These are phyloP conservation scores for Corythaeola cristata DNA, from an alignment of 2,113 vertebrate genomes.

Conservation along the genomic window DNA sequence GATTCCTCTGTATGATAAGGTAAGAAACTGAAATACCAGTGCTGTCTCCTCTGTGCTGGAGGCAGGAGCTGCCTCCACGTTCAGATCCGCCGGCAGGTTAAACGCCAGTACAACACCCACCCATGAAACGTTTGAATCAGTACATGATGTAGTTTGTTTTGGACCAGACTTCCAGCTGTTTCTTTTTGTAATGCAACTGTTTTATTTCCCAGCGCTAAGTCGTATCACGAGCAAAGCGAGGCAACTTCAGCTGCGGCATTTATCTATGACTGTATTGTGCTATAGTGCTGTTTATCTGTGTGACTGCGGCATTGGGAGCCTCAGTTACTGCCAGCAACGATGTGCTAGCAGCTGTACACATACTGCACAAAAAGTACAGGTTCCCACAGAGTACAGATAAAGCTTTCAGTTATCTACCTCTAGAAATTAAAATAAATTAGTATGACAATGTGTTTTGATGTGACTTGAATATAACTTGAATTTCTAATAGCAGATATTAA, in stretches of 20 bases:
- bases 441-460: background rate
- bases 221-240: background rate
- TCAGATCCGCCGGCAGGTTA: background rate
- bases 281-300: background rate
- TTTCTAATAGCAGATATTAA: background rate
- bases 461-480: background rate
- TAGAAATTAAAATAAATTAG: background rate
- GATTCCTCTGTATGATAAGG: slow-evolving; percentile 99
- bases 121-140: accelerated
- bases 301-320: background rate
- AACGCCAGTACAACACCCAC: background rate
- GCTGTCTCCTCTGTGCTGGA: background rate
- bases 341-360: background rate
- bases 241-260: too few species aligned
- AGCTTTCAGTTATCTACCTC: background rate
- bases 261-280: too few species aligned
- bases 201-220: background rate
- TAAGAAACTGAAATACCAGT: slow-evolving; percentile 30
- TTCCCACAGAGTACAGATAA: background rate
- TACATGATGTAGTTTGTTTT: background rate
- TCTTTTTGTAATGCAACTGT: background rate
- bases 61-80: background rate
- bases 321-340: background rate
- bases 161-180: background rate
- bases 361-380: background rate